phyloP scores from a whole-genome alignment of 2,888 invertebrate genomes.

The Pammene fasciana region DNA sequence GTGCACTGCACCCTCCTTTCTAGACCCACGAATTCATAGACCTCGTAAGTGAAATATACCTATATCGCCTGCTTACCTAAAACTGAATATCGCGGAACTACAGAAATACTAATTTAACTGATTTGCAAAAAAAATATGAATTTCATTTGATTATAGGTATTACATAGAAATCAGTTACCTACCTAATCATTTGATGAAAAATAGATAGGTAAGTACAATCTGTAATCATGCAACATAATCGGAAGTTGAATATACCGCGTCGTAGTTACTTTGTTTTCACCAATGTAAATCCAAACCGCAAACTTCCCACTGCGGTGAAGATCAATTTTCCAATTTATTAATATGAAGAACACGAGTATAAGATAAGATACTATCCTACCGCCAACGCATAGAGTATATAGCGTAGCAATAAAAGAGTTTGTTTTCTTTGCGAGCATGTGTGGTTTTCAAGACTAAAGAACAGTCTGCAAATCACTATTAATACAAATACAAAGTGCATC shows the following conservation, averaged over 20 bases:
- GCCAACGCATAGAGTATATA: neutral
- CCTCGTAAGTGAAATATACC: no score
- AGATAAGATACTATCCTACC: neutral
- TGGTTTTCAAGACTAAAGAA: neutral
- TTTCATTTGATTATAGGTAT: no score
- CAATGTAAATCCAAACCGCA: slow-evolving; percentile 27
- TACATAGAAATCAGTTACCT: no score
- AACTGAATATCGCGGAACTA: no score
- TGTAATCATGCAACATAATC: neutral
- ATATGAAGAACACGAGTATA: slow-evolving; percentile 1
- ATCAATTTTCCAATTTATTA: neutral
- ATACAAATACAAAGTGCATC: no score
- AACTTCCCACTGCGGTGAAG: slow-evolving; percentile 23
- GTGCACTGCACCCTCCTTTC: no score
- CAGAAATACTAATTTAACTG: no score
- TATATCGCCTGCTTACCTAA: no score
- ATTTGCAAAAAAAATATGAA: no score
- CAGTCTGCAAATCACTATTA: no score
- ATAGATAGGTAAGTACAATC: slow-evolving; percentile 2
- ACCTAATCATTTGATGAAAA: neutral
- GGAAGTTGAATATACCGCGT: slow-evolving; percentile 19
- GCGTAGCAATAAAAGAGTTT: neutral
- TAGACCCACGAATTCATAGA: no score
- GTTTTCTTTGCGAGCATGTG: neutral
- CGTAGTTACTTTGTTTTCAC: slow-evolving; percentile 19